Percentiles rank a stretch among this genome's conserved stretches.
Evolutionary conservation across 2,888 invertebrate species (phyloP).

Genomic region (Sinohyriopsis cumingii): DNA sequence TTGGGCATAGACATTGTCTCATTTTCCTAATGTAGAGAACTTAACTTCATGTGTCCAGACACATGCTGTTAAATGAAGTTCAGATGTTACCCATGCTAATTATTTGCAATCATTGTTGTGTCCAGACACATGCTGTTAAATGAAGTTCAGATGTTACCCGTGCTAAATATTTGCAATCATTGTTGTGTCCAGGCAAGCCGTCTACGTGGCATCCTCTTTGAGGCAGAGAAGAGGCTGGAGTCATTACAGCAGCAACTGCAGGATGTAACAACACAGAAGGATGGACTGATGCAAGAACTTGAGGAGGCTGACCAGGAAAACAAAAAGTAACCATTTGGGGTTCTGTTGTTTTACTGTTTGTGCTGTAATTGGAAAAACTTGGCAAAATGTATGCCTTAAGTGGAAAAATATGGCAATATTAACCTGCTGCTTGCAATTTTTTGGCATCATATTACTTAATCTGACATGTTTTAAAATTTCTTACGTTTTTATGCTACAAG

Average conservation of each 20-base stretch:
- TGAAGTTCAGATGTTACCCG: not conserved
- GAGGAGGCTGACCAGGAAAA: slow-evolving; percentile 58
- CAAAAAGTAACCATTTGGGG: slow-evolving; percentile 37
- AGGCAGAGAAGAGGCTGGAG: slow-evolving; percentile 62
- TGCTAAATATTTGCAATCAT: not conserved
- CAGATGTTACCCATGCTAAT: not conserved
- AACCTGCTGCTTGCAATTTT: too few species aligned
- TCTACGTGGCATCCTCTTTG: slow-evolving; percentile 55
- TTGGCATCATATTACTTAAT: too few species aligned
- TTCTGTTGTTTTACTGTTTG: too few species aligned
- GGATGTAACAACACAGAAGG: slow-evolving; percentile 48
- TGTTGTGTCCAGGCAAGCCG: slow-evolving; percentile 54
- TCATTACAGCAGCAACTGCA: slow-evolving; percentile 56
- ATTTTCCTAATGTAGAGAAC: too few species aligned
- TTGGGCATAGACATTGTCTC: too few species aligned
- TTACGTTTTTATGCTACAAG: too few species aligned
- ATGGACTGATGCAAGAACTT: slow-evolving; percentile 52
- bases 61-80: too few species aligned
- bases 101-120: slow-evolving; percentile 1
- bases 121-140: slow-evolving; percentile 38
- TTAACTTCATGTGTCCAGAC: too few species aligned
- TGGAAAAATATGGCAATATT: too few species aligned
- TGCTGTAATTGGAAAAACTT: too few species aligned
- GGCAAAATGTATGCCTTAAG: too few species aligned
- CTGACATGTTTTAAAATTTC: too few species aligned